phyloP scores from a whole-genome alignment of 2,113 vertebrate genomes.

The Acanthochromis polyacanthus region DNA sequence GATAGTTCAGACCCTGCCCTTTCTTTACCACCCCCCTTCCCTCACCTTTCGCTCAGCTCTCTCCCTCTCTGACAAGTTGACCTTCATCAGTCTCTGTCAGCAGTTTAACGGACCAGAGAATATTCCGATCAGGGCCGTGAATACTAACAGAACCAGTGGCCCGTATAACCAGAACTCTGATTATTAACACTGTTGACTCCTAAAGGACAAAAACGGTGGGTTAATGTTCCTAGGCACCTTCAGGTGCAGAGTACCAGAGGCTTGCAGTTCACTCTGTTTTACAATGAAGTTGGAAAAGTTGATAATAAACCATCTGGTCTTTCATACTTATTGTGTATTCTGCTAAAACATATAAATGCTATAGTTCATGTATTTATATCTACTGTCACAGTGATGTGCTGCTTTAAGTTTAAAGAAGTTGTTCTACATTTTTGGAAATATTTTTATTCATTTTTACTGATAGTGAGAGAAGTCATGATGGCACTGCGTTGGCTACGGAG shows the following conservation, averaged over 20 bases:
- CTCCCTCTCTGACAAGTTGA: slow-evolving; percentile 52
- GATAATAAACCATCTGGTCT: slow-evolving; percentile 39
- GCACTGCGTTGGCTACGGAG: neutral
- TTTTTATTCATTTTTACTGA: neutral
- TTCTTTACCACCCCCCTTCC: slow-evolving; percentile 13
- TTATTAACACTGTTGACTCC: slow-evolving; percentile 83
- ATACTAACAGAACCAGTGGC: slow-evolving; percentile 72
- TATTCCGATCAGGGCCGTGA: slow-evolving; percentile 75
- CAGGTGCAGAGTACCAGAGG: slow-evolving; percentile 18
- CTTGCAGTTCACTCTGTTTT: slow-evolving; percentile 28
- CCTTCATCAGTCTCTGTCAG: slow-evolving; percentile 64
- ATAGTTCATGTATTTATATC: too few relatives aligned
- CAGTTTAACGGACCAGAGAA: slow-evolving; percentile 64
- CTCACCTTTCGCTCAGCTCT: neutral
- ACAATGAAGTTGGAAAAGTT: slow-evolving; percentile 45
- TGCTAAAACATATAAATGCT: too few relatives aligned
- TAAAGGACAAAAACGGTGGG: slow-evolving; percentile 64
- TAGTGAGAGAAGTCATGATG: neutral
- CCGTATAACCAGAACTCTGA: slow-evolving; percentile 79
- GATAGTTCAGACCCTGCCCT: slow-evolving; percentile 47
- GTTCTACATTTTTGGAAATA: too few relatives aligned
- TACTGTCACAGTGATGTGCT: neutral
- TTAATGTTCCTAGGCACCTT: slow-evolving; percentile 66
- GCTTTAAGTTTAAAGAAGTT: neutral
- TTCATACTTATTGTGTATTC: too few relatives aligned